Base-by-base conservation (phyloP, 2,113 vertebrate species). In the Anas platyrhynchos region DNA sequence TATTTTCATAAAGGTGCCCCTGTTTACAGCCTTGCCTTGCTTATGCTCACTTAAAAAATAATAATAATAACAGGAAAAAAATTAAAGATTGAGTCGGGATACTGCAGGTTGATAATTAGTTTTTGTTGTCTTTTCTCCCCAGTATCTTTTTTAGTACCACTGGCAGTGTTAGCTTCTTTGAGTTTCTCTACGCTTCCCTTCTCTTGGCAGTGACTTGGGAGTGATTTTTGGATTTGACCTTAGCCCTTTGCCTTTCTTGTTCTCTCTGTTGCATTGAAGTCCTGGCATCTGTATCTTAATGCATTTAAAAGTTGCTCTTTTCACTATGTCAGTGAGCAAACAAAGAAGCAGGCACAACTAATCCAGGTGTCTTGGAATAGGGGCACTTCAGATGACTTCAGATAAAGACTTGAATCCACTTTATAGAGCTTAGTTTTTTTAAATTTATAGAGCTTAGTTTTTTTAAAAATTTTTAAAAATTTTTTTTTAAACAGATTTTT, bases 341-440 rank as follows among this genome's bases (percentile, higher is more conserved):
- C 6, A 62, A 85, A 67, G 61, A 22, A 82, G 11, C 29, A 77
- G 43, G 21, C 46, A 12, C 13, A 52, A 7, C 61, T 75, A n/a
- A 76, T 25, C 4, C 12, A n/a, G 1, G 3, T 69, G 14, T 29
- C 0, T 8, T 81, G 67, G 55, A 83, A 82, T 36, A 48, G 17
- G 25, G 38, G 9, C n/a, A 11, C 44, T 92, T 52, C 34, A 22
- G 46, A 21, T 48, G 46, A 44, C 43, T 44, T 44, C 43, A 44
- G 44, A 17, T 44, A 9, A 48, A 71, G 17, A 11, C 13, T 8
- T 85, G 0, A 0, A 0, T 75, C 21, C 3, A n/a, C 8, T 78
- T 62, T 20, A 6, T 41, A 66, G 48, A n/a, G 13, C 20, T 91
- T 16, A 4, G 12, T 80, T 2, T 1, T 80, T 63, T 38, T 66